Base-by-base conservation (phyloP, 2,888 invertebrate genomes). In the Scaptomyza parva region DNA sequence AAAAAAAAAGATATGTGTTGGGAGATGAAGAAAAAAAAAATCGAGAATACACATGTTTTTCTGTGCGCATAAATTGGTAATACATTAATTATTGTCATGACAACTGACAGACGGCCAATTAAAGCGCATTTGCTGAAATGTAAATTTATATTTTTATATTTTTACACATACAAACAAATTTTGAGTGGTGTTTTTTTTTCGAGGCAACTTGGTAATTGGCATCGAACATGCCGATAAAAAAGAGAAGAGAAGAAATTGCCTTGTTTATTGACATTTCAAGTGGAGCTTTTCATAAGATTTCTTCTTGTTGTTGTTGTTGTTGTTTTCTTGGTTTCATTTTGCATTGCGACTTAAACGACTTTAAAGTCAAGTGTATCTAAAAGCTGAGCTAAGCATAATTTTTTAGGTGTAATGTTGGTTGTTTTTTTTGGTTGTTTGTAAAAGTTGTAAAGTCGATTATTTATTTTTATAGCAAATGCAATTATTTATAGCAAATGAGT, bases 61-160 rank as follows among this genome's bases (percentile, higher is more conserved):
- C 53, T 39, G 14, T 51, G 40, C 50, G 57, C 64, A 77, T 67
- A 70, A 75, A 84, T 85, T 83, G 86, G 78, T 76, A 80, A 73
- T 75, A 81, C 86, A 84, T 86, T 84, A 76, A 81, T 72, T 76
- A 77, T 84, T 70, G 84, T 40, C 84, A 86, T 84, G 84, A 86
- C 86, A 84, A 86, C 81, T 86, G 86, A 86, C 84, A 83, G 86
- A 69, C 83, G 78, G 81, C 84, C 84, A 84, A 84, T 84, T 84
- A 80, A 84, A 84, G 66, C 65, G 73, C 68, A 69, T 68, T 65
- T 59, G 70, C 41, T 61, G 64, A 82, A 76, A 74, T 86, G 76
- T 83, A 83, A 78, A 78, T 68, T 83, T 69, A 64, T 9, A 39
- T 18, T 8, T 20, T n/a, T n/a, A n/a, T n/a, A n/a, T n/a, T n/a